Percentiles rank a stretch among this genome's conserved stretches.
phyloP scores from a whole-genome alignment of 2,113 vertebrate species.

The Dasyornis broadbenti region DNA sequence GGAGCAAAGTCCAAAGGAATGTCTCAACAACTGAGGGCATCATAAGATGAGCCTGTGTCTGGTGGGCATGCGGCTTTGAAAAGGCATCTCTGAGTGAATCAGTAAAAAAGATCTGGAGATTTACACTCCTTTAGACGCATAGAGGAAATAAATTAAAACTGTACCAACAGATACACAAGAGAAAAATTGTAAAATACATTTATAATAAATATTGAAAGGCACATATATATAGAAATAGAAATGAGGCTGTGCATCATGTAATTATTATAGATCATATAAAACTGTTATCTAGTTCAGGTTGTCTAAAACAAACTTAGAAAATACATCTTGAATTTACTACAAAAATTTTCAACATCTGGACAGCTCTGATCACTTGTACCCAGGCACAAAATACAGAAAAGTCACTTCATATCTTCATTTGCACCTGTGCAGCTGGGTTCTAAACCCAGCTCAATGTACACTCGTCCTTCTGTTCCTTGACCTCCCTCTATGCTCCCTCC shows the following conservation, averaged over 20 bases:
- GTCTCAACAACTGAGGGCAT: accelerated
- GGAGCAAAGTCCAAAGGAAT: neutral
- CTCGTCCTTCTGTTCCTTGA: accelerated
- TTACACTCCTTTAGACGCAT: neutral
- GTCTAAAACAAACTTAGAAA: neutral
- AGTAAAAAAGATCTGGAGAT: neutral
- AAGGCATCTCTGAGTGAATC: neutral
- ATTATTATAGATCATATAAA: neutral
- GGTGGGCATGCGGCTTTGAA: neutral
- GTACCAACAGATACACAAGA: too few relatives aligned
- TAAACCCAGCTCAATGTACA: accelerated
- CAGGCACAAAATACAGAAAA: neutral
- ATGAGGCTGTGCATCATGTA: accelerated
- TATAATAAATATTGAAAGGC: neutral
- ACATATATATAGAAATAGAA: neutral
- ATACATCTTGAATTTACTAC: neutral
- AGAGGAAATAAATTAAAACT: neutral
- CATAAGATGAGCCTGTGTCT: accelerated
- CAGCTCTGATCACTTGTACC: neutral
- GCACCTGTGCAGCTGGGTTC: neutral
- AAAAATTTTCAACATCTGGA: neutral
- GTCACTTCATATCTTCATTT: neutral
- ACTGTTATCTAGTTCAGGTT: neutral
- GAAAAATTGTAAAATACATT: neutral
- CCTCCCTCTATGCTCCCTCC: neutral